phyloP scores from a whole-genome alignment of 1,140 invertebrate genomes.

The Bombus waltoni region DNA sequence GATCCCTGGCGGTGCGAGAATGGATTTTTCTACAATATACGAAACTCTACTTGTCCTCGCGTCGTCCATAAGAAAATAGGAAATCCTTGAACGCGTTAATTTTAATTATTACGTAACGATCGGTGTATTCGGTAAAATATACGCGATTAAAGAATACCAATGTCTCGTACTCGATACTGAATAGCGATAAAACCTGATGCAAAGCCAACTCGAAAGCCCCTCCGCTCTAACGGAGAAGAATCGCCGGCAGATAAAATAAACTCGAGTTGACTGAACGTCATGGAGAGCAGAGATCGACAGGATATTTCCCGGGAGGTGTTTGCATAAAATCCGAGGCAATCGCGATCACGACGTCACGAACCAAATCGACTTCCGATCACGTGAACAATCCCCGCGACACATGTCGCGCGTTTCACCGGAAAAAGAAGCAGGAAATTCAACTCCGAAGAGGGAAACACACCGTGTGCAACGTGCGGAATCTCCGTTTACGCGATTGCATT shows the following conservation, averaged over 20 bases:
- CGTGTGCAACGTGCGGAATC: not conserved
- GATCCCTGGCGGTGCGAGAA: too few species aligned
- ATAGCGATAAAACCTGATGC: too few species aligned
- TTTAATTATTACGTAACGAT: too few species aligned
- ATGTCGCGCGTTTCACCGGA: not conserved
- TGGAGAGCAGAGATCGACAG: not conserved
- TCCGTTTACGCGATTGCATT: not conserved
- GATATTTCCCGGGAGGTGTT: constrained; percentile 5
- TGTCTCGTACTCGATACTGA: too few species aligned
- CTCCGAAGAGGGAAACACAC: not conserved
- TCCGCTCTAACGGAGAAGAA: not conserved
- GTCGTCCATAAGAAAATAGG: too few species aligned
- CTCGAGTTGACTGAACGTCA: not conserved
- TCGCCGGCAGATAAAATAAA: not conserved
- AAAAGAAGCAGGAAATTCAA: not conserved
- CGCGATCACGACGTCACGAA: not conserved
- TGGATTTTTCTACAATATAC: too few species aligned
- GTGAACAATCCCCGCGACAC: constrained; percentile 18
- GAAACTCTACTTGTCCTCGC: too few species aligned
- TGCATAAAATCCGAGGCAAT: not conserved
- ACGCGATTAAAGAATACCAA: too few species aligned
- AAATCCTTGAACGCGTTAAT: too few species aligned
- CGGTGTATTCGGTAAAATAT: too few species aligned
- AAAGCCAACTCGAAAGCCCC: too few species aligned
- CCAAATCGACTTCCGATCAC: constrained; percentile 36